Evolutionary conservation across 2,113 vertebrate genomes (phyloP).

Genomic region (Hassar affinis): DNA sequence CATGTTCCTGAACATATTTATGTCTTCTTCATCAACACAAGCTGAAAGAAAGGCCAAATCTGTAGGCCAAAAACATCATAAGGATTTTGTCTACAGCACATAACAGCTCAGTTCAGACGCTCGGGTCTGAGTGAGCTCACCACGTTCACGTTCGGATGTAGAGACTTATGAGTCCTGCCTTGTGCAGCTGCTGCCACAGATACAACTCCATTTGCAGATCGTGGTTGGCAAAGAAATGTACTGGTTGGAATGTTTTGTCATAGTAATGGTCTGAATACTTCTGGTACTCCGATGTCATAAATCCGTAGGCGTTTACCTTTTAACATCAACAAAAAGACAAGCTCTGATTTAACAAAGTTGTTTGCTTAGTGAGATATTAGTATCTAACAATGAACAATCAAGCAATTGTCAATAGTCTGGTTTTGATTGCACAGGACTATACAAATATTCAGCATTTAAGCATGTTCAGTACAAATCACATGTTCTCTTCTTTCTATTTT

Average conservation of each 20-base stretch:
- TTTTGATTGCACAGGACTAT: background rate
- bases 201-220: slow-evolving; percentile 70
- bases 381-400: background rate
- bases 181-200: slow-evolving; percentile 74
- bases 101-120: background rate
- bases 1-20: background rate
- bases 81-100: background rate
- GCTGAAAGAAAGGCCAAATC: background rate
- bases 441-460: background rate
- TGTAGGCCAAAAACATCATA: background rate
- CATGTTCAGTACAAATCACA: background rate
- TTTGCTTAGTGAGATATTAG: background rate
- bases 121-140: background rate
- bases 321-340: background rate
- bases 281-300: slow-evolving; percentile 72
- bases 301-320: slow-evolving; percentile 80
- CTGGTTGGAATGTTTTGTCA: slow-evolving; percentile 47
- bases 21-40: background rate
- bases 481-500: background rate
- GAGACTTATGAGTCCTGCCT: slow-evolving; percentile 64
- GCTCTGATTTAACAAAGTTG: background rate
- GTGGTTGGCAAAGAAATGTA: slow-evolving; percentile 75
- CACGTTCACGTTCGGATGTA: slow-evolving; percentile 62
- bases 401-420: background rate
- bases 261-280: slow-evolving; percentile 78